Evolutionary conservation across 2,797 vertebrate genomes (phyloP).

Genomic region (Semaprochilodus insignis): DNA sequence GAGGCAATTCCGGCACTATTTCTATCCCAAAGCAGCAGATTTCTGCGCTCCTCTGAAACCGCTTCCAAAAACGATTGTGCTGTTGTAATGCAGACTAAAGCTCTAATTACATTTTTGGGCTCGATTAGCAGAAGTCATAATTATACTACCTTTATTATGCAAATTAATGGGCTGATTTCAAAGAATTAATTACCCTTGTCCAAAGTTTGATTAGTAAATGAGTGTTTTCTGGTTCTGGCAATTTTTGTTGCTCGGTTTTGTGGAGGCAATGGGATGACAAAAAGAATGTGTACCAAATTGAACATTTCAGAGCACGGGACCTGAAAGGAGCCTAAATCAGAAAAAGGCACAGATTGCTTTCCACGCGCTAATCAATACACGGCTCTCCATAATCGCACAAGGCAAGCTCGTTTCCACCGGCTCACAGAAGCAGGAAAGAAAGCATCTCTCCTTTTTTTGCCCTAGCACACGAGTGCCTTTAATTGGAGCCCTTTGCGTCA

Average conservation of each 20-base stretch:
- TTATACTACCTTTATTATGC: conserved; percentile 83
- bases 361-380: conserved; percentile 51
- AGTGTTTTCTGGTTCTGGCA: conserved; percentile 75
- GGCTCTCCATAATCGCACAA: conserved; percentile 39
- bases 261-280: conserved; percentile 60
- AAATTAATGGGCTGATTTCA: conserved; percentile 82
- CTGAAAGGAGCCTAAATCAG: conserved; percentile 11
- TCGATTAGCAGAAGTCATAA: conserved; percentile 82
- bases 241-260: conserved; percentile 63
- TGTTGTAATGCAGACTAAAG: conserved; percentile 78
- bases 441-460: conserved; percentile 41
- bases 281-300: conserved; percentile 13
- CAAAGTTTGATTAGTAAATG: conserved; percentile 84
- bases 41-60: conserved; percentile 67
- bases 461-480: conserved; percentile 56
- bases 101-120: conserved; percentile 83
- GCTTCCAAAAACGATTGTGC: conserved; percentile 72
- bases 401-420: conserved; percentile 39
- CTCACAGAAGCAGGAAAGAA: conserved; percentile 41
- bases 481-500: conserved; percentile 52
- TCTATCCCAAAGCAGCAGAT: conserved; percentile 73
- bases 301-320: conserved; percentile 24
- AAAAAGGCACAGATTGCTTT: conserved; percentile 46
- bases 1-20: conserved; percentile 69
- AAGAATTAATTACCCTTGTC: conserved; percentile 83